Percentiles rank a stretch among this genome's conserved stretches.
These are phyloP conservation scores for Caerostris darwini DNA, from an alignment of 1,140 invertebrate species.

Conservation along the genomic window DNA sequence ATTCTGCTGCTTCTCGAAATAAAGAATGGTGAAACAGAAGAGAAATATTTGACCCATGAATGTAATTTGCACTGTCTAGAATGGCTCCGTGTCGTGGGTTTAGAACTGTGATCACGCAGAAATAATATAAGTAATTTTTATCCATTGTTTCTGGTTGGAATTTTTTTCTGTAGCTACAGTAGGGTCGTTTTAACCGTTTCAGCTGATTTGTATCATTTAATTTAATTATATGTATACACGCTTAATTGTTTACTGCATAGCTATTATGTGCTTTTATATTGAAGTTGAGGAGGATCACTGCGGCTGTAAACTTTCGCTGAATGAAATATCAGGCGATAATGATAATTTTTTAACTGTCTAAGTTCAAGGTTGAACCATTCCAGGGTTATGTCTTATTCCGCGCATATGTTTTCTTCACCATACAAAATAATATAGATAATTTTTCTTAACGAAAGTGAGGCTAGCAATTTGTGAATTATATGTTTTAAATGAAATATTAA, in stretches of 20 bases:
- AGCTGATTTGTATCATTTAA: conserved; percentile 11
- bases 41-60: neutral
- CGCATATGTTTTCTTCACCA: too few species aligned
- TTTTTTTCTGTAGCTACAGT: neutral
- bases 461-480: too few species aligned
- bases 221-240: conserved; percentile 24
- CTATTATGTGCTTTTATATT: neutral
- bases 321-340: conserved; percentile 3
- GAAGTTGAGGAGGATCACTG: neutral
- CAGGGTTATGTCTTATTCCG: neutral
- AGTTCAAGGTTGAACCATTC: neutral
- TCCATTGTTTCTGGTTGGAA: neutral
- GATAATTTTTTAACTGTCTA: neutral
- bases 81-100: neutral
- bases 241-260: conserved; percentile 7
- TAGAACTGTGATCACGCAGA: neutral
- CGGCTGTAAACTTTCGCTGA: neutral
- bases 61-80: conserved; percentile 4
- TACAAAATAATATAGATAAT: too few species aligned
- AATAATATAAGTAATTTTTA: conserved; percentile 27
- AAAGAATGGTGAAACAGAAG: neutral
- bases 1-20: too few species aligned
- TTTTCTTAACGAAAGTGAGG: too few species aligned
- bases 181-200: neutral
- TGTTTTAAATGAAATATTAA: too few species aligned